Conservation (phyloP, 2,113 vertebrate species). For the Microcebus griseorufus region DNA sequence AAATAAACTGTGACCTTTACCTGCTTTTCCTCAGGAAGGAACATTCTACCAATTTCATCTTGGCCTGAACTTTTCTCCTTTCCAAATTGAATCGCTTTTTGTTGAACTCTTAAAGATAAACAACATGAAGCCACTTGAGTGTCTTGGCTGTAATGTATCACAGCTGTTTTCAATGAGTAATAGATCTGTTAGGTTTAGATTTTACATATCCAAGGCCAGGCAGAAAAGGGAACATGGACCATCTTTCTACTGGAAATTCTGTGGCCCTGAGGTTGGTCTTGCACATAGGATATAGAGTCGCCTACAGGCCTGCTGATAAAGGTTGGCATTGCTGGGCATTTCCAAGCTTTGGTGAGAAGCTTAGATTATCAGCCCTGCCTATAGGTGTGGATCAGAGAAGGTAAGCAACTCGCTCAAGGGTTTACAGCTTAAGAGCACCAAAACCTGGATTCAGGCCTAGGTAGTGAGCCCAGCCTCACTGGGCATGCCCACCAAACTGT, state of each 20-base stretch:
- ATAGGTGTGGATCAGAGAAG: not conserved
- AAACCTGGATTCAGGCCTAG: not conserved
- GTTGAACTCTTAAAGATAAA: not conserved
- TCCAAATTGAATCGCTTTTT: not conserved
- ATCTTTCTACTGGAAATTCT: not conserved
- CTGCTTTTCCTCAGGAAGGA: slow-evolving; percentile 34
- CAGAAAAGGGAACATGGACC: not conserved
- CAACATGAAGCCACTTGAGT: not conserved
- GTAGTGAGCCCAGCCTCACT: not conserved
- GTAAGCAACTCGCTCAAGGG: not conserved
- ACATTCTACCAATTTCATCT: not conserved
- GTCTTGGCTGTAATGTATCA: not conserved
- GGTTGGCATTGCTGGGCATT: not conserved
- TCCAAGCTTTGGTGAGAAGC: not conserved
- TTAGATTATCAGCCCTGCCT: not conserved
- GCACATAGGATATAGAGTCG: not conserved
- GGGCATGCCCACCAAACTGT: not conserved
- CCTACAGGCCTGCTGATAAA: not conserved
- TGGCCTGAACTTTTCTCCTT: not conserved
- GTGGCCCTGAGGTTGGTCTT: not conserved
- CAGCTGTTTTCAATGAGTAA: not conserved
- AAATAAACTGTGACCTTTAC: not conserved
- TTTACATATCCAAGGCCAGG: not conserved
- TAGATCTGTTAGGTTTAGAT: not conserved
- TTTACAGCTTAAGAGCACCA: not conserved